Conservation (phyloP, 2,888 invertebrate species). For the Bellardia pandia region DNA sequence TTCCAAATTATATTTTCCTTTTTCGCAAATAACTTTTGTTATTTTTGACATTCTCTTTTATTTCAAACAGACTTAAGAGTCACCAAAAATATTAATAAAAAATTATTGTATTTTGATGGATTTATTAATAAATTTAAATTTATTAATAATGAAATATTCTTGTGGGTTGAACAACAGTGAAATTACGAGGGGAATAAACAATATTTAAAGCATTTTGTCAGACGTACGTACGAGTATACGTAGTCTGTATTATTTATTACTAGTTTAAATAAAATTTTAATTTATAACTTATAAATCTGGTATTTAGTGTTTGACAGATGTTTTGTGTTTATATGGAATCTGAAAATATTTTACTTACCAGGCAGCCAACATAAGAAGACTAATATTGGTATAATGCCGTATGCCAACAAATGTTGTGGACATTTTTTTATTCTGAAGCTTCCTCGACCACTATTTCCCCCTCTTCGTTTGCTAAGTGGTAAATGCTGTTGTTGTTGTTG, state of each 20-base stretch:
- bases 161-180: constrained; percentile 8
- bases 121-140: constrained; percentile 39
- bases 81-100: neutral
- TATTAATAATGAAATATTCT: constrained; percentile 42
- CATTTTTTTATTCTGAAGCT: constrained; percentile 39
- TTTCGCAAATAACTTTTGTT: neutral
- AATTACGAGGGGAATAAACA: neutral
- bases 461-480: constrained; percentile 3
- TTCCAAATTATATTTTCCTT: neutral
- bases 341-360: constrained; percentile 60
- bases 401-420: constrained; percentile 49
- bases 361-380: constrained; percentile 62
- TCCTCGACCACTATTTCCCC: neutral
- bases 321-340: neutral
- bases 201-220: constrained; percentile 2
- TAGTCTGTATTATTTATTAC: neutral
- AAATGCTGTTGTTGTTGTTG: neutral
- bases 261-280: too few species aligned
- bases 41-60: neutral
- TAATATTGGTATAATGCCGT: constrained; percentile 57
- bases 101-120: constrained; percentile 38
- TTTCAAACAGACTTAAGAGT: neutral
- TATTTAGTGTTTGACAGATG: neutral
- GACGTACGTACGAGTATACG: neutral
- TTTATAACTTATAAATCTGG: neutral